These are phyloP conservation scores for Drosophila gaucha DNA, from an alignment of 2,888 invertebrate genomes.

Conservation along the genomic window DNA sequence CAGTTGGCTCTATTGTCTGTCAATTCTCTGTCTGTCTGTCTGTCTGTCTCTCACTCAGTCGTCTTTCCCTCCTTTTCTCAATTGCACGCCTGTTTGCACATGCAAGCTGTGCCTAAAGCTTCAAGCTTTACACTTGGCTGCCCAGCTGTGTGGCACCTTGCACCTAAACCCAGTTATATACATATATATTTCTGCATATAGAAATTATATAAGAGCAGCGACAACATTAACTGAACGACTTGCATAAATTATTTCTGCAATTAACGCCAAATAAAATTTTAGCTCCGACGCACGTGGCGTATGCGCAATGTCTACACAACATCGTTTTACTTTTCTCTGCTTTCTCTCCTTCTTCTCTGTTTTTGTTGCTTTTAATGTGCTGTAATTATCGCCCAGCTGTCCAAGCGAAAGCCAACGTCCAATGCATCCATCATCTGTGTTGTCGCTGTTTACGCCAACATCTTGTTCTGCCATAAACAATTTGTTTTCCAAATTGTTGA, in stretches of 20 bases:
- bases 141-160: conserved; percentile 6
- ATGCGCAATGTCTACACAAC: conserved; percentile 27
- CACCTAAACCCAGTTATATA: neutral
- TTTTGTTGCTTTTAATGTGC: conserved; percentile 14
- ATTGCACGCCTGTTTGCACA: conserved; percentile 38
- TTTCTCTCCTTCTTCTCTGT: conserved; percentile 5
- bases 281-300: conserved; percentile 29
- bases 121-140: conserved; percentile 40
- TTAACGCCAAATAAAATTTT: conserved; percentile 35
- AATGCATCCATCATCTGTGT: conserved; percentile 16
- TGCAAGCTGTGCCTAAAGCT: conserved; percentile 26
- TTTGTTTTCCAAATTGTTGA: conserved; percentile 8
- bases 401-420: conserved; percentile 6
- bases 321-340: conserved; percentile 1
- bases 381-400: conserved; percentile 26
- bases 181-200: conserved; percentile 11
- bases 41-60: conserved; percentile 5
- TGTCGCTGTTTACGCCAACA: neutral
- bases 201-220: conserved; percentile 7
- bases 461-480: conserved; percentile 17
- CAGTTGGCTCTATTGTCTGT: conserved; percentile 36
- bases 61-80: conserved; percentile 16
- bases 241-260: conserved; percentile 41
- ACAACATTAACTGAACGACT: conserved; percentile 1
- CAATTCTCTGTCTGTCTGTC: conserved; percentile 14